Conservation (phyloP, 35 echinoderm and acorn worm genomes). For the Holothuria glaberrima region DNA sequence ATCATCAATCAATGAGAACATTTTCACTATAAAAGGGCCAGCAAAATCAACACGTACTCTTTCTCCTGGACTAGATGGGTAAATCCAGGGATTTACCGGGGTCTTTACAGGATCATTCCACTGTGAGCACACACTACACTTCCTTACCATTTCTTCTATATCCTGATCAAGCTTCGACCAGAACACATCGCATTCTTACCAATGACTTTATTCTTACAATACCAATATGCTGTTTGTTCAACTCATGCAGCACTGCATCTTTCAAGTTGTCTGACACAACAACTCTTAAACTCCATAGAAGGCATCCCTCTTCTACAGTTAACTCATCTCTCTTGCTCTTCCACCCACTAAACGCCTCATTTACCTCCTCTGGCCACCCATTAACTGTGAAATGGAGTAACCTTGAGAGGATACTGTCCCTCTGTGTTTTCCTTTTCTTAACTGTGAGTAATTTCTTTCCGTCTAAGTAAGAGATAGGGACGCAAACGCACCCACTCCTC, state of each 20-base stretch:
- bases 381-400: too few species aligned
- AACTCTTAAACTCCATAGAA: slow-evolving; percentile 63
- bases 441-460: too few species aligned
- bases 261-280: slow-evolving; percentile 41
- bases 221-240: too few species aligned
- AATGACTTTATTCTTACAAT: too few species aligned
- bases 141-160: slow-evolving; percentile 36
- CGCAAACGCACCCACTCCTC: too few species aligned
- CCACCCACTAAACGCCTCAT: slow-evolving; percentile 15
- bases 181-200: too few species aligned
- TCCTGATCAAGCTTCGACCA: too few species aligned
- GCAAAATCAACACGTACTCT: slow-evolving; percentile 74
- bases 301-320: slow-evolving; percentile 64
- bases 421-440: slow-evolving; percentile 16
- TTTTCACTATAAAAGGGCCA: neutral
- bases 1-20: slow-evolving; percentile 24
- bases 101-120: slow-evolving; percentile 8
- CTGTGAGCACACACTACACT: slow-evolving; percentile 11
- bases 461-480: too few species aligned
- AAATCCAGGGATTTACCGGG: slow-evolving; percentile 68
- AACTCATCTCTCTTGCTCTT: slow-evolving; percentile 29
- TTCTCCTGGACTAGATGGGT: slow-evolving; percentile 27
- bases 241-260: too few species aligned
- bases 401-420: slow-evolving; percentile 40
- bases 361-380: slow-evolving; percentile 50